Percentiles rank a stretch among this genome's conserved stretches.
Conservation (phyloP, 2,888 invertebrate genomes). For the Ctena decussata region DNA sequence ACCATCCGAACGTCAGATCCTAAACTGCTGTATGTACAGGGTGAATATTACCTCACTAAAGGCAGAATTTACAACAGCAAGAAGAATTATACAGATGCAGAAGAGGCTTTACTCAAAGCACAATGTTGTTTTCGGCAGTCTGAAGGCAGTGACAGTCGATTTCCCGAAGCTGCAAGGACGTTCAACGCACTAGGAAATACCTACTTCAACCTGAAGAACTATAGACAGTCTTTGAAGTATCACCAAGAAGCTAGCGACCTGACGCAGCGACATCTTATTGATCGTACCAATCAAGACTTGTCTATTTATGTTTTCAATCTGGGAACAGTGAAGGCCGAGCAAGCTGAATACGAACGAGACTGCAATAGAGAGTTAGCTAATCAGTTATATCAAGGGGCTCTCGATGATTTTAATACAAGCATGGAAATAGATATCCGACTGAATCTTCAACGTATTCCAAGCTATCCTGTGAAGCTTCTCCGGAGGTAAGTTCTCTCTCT, state of each 20-base stretch:
- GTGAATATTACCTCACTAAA: constrained; percentile 10
- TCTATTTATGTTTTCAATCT: constrained; percentile 19
- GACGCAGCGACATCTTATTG: constrained; percentile 1
- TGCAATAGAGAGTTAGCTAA: background rate
- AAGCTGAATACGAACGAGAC: background rate
- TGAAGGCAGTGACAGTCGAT: background rate
- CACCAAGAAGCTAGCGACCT: constrained; percentile 16
- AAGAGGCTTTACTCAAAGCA: background rate
- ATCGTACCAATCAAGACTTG: background rate
- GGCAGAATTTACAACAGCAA: background rate
- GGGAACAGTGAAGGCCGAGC: background rate
- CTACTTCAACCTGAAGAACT: background rate
- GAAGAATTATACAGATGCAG: background rate
- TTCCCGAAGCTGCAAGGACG: background rate
- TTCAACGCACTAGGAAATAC: constrained; percentile 15
- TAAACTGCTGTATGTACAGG: background rate
- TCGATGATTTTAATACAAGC: constrained; percentile 9
- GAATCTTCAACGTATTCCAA: background rate
- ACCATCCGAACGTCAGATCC: background rate
- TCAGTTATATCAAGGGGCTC: background rate
- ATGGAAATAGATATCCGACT: background rate
- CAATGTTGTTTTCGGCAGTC: background rate
- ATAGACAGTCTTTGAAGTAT: background rate
- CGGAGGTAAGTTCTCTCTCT: no score
- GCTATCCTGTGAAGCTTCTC: background rate